phyloP scores from a whole-genome alignment of 2,113 vertebrate species.

The Craseonycteris thonglongyai region DNA sequence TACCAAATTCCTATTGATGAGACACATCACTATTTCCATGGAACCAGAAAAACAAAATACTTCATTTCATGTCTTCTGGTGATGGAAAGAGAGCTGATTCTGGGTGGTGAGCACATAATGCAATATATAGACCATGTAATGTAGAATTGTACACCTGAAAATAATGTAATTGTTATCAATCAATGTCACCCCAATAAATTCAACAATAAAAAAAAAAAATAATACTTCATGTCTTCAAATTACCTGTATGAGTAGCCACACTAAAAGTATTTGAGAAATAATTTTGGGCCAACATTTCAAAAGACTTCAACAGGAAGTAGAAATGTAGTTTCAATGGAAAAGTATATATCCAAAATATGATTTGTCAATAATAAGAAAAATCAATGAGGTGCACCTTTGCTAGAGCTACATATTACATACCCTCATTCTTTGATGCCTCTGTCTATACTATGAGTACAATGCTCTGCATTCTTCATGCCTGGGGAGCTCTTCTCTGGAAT shows the following conservation, averaged over 20 bases:
- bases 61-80: too few relatives aligned
- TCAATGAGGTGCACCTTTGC: background rate
- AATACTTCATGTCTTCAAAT: conserved; percentile 1
- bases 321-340: background rate
- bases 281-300: conserved; percentile 1
- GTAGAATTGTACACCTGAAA: too few relatives aligned
- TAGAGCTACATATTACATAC: background rate
- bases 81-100: too few relatives aligned
- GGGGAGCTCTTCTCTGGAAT: background rate
- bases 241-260: background rate
- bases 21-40: background rate
- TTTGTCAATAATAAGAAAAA: background rate
- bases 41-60: background rate
- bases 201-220: too few relatives aligned
- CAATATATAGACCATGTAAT: too few relatives aligned
- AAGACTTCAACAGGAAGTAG: background rate
- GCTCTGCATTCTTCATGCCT: background rate
- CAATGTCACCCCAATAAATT: too few relatives aligned
- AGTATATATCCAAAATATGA: background rate
- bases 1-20: background rate
- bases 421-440: background rate
- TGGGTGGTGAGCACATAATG: too few relatives aligned
- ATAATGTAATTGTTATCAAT: too few relatives aligned
- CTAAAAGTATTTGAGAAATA: background rate
- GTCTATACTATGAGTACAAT: background rate